Evolutionary conservation across 2,888 invertebrate genomes (phyloP).

Genomic region (Bellardia bayeri): DNA sequence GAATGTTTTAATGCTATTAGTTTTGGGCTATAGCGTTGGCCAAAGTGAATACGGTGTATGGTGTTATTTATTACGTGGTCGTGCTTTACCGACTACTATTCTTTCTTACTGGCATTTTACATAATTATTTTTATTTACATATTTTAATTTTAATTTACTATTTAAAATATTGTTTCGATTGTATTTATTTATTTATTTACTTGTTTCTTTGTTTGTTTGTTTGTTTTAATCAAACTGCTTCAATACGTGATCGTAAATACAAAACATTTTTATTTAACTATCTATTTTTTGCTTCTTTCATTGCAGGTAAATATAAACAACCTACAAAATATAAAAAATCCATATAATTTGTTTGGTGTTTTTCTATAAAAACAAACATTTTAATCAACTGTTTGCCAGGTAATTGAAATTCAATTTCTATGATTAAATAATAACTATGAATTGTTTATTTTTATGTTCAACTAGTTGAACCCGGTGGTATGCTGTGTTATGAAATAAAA

Average conservation of each 20-base stretch:
- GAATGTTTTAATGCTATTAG: too few relatives aligned
- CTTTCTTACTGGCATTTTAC: neutral
- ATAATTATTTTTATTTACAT: constrained; percentile 13
- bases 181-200: constrained; percentile 21
- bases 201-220: neutral
- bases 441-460: neutral
- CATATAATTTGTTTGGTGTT: neutral
- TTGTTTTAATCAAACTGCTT: constrained; percentile 47
- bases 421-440: constrained; percentile 18
- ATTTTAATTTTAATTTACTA: constrained; percentile 23
- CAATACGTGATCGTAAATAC: constrained; percentile 16
- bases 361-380: neutral
- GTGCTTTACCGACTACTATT: too few relatives aligned
- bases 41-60: too few relatives aligned
- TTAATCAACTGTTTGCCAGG: constrained; percentile 24
- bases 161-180: constrained; percentile 31
- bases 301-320: constrained; percentile 55
- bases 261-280: constrained; percentile 38
- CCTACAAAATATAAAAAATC: neutral
- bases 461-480: neutral
- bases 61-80: too few relatives aligned
- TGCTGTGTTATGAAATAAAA: too few relatives aligned
- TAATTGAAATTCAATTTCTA: constrained; percentile 44
- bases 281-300: constrained; percentile 18
- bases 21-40: too few relatives aligned